phyloP scores from a whole-genome alignment of 2,113 vertebrate genomes.

The Nothobranchius furzeri region DNA sequence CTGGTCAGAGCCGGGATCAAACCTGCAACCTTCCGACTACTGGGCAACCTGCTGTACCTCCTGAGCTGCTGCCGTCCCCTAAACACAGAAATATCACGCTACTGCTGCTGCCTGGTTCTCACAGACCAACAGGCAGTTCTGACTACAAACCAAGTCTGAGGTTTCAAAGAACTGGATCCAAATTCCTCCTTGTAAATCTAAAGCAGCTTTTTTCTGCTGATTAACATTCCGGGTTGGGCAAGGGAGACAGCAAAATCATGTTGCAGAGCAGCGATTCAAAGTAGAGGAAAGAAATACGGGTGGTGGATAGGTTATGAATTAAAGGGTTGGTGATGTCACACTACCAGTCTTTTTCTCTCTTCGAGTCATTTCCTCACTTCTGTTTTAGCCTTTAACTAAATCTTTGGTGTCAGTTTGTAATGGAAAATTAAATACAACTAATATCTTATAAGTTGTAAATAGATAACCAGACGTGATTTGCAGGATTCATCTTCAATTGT shows the following conservation, averaged over 20 bases:
- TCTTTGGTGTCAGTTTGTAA: conserved; percentile 6
- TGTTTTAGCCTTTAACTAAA: not conserved
- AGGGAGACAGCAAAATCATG: conserved; percentile 33
- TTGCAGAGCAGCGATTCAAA: conserved; percentile 52
- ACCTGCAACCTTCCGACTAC: too few species aligned
- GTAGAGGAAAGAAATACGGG: conserved; percentile 26
- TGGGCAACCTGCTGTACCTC: too few species aligned
- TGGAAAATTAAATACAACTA: not conserved
- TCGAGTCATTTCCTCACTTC: not conserved
- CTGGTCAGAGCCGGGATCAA: too few species aligned
- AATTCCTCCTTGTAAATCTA: conserved; percentile 65
- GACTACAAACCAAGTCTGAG: conserved; percentile 44
- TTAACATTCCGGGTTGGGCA: conserved; percentile 64
- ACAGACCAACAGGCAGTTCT: conserved; percentile 35
- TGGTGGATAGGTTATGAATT: conserved; percentile 17
- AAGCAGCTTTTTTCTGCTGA: conserved; percentile 68
- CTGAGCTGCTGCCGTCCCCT: too few species aligned
- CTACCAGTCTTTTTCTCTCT: too few species aligned
- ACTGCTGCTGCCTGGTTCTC: conserved; percentile 34
- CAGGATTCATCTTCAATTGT: too few species aligned
- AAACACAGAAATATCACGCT: too few species aligned
- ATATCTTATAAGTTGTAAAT: not conserved
- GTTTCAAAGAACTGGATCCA: conserved; percentile 57
- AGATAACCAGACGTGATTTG: too few species aligned
- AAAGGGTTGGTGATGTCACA: conserved; percentile 18